A percentile compares a stretch with the other conserved stretches of the same genome.
These are phyloP conservation scores for Leistus spinibarbis DNA, from an alignment of 2,888 invertebrate genomes.

Conservation along the genomic window DNA sequence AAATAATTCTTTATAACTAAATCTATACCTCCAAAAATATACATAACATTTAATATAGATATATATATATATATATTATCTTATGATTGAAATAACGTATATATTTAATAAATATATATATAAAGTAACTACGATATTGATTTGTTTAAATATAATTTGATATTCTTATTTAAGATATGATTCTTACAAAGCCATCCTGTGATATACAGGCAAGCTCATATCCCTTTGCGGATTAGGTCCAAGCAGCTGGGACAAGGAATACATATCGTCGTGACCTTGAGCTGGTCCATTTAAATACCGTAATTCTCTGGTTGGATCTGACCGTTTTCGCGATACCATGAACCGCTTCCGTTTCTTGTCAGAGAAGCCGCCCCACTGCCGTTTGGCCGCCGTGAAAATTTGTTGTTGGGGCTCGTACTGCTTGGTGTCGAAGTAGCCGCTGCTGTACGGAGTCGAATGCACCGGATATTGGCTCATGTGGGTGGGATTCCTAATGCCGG, in stretches of 20 bases:
- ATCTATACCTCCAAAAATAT: slow-evolving; percentile 36
- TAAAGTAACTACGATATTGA: slow-evolving; percentile 17
- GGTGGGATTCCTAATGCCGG: slow-evolving; percentile 44
- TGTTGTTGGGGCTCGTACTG: slow-evolving; percentile 57
- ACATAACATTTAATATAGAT: slow-evolving; percentile 36
- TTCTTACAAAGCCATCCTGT: slow-evolving; percentile 66
- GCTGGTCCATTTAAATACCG: slow-evolving; percentile 52
- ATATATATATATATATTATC: background rate
- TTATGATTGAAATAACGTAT: slow-evolving; percentile 27
- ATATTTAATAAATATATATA: slow-evolving; percentile 9
- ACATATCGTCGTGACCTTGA: slow-evolving; percentile 62
- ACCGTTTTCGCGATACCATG: slow-evolving; percentile 66
- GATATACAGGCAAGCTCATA: slow-evolving; percentile 65
- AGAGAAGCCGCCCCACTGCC: slow-evolving; percentile 53
- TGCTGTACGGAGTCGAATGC: slow-evolving; percentile 47
- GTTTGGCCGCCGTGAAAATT: slow-evolving; percentile 60
- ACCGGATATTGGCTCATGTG: slow-evolving; percentile 53
- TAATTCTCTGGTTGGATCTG: slow-evolving; percentile 55
- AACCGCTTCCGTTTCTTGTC: slow-evolving; percentile 59
- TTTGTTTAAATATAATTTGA: background rate
- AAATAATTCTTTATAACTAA: slow-evolving; percentile 16
- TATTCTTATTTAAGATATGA: slow-evolving; percentile 21
- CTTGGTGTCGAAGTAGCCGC: slow-evolving; percentile 57
- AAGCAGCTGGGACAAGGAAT: slow-evolving; percentile 65
- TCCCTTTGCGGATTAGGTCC: slow-evolving; percentile 58